Evolutionary conservation across 2,888 invertebrate species (phyloP), one percentile per base, ranked within the genome.

Genomic region (Cheilosia scutellata): DNA sequence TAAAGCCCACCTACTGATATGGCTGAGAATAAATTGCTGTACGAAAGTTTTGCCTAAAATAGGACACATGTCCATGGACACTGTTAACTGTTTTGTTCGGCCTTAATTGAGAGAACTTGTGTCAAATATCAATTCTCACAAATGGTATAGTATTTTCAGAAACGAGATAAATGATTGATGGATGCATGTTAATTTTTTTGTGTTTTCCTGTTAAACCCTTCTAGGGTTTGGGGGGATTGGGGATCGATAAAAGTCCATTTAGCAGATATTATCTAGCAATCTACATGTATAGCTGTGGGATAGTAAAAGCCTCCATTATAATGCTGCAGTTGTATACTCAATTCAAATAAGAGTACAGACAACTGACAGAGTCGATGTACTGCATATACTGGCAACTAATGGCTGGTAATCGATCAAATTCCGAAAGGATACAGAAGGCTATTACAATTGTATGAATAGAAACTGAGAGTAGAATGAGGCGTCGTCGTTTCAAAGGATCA

Each of bases 81-180:
- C 40, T 13, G n/a, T 6, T 2, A 49, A 49, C 40, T 13, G n/a
- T 6, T 2, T 42, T 33, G n/a, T 20, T 71, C 20, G 6, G 27
- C 60, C 71, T 77, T 77, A 77, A 78, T 82, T 76, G 84, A 84
- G 51, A 66, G 65, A 82, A 66, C 71, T 77, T 11, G 37, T 82
- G 51, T 74, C 44, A 79, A 79, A 74, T 71, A 63, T 70, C 66
- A 60, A 53, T 53, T 70, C 40, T 37, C 20, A 4, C 37, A 37
- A 37, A 3, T 37, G 37, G 37, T 2, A 33, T 33, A 31, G 3
- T 33, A 33, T 9, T 33, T 33, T 33, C 9, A 3, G 3, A 33
- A 33, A 33, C 9, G 2, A 31, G 42, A 49, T 42, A 57, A 66
- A 72, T 83, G 82, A 83, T 83, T 78, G 78, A 83, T 83, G 33